Percentiles rank a stretch among this genome's conserved stretches.
phyloP scores from a whole-genome alignment of 2,888 invertebrate genomes.

The Nomada ruficornis region DNA sequence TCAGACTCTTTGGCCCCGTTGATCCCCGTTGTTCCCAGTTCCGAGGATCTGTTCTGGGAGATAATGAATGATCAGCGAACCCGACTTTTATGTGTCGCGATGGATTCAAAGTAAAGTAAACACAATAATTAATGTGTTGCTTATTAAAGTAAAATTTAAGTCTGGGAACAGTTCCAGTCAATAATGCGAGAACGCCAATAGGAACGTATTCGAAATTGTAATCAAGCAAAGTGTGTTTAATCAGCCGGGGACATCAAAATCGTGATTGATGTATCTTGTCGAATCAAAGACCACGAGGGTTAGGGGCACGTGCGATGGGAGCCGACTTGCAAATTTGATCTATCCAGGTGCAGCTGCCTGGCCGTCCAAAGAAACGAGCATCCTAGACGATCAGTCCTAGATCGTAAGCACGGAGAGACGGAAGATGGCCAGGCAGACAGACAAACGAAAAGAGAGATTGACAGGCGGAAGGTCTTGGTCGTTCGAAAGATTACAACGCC shows the following conservation, averaged over 20 bases:
- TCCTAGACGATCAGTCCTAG: conserved; percentile 66
- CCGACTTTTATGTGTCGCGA: too few relatives aligned
- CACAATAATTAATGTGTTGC: background rate
- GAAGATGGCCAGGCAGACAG: conserved; percentile 62
- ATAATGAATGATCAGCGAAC: too few relatives aligned
- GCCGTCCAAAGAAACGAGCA: conserved; percentile 63
- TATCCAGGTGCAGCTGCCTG: conserved; percentile 72
- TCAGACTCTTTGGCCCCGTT: conserved; percentile 23
- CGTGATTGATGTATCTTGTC: conserved; percentile 1
- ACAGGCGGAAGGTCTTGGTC: conserved; percentile 60
- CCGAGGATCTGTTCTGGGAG: background rate
- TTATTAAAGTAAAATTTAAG: too few relatives aligned
- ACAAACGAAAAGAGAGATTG: conserved; percentile 64
- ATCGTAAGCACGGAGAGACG: conserved; percentile 43
- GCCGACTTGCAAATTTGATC: conserved; percentile 78
- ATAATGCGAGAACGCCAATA: too few relatives aligned
- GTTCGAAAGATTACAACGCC: conserved; percentile 67
- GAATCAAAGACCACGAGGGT: conserved; percentile 21
- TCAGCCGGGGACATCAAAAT: too few relatives aligned
- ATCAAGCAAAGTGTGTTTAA: too few relatives aligned
- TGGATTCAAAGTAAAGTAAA: background rate
- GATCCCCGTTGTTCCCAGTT: conserved; percentile 14
- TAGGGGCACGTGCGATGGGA: conserved; percentile 51
- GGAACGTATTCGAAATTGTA: too few relatives aligned
- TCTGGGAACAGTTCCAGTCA: too few relatives aligned